These are phyloP conservation scores for Xyliphius kryptos DNA, from an alignment of 2,113 vertebrate genomes.

Conservation along the genomic window DNA sequence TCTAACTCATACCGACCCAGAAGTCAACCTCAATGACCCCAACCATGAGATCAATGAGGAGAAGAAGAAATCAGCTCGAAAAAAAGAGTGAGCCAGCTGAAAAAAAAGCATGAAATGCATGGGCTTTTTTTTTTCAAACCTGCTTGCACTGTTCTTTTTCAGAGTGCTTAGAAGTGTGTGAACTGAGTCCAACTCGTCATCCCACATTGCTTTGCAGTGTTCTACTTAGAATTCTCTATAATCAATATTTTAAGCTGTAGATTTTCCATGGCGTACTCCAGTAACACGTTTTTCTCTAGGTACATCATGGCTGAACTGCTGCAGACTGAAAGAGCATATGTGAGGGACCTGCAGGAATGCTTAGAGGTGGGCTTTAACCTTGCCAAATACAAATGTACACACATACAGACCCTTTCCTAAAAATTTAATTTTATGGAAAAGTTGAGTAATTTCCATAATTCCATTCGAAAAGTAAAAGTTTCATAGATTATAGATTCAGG, in stretches of 20 bases:
- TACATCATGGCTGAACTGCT: slow-evolving; percentile 98
- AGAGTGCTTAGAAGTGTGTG: no score
- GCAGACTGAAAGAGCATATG: slow-evolving; percentile 93
- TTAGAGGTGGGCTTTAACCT: slow-evolving; percentile 76
- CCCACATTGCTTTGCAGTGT: background rate
- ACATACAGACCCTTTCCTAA: no score
- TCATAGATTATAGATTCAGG: no score
- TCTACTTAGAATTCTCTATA: background rate
- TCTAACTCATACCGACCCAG: slow-evolving; percentile 90
- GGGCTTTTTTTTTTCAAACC: no score
- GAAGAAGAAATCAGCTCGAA: slow-evolving; percentile 91
- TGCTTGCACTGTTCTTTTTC: no score
- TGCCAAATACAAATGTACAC: background rate
- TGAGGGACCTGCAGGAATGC: slow-evolving; percentile 93
- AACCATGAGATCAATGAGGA: slow-evolving; percentile 93
- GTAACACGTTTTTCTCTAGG: slow-evolving; percentile 60
- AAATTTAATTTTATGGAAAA: no score
- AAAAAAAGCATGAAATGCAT: background rate
- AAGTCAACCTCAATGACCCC: slow-evolving; percentile 89
- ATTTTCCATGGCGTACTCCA: slow-evolving; percentile 2
- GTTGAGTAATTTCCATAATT: no score
- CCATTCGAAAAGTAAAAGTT: no score
- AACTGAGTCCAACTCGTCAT: background rate
- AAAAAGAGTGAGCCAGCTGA: slow-evolving; percentile 86
- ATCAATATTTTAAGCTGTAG: slow-evolving; percentile 16